Evolutionary conservation across 35 echinoderm and acorn worm species (phyloP), one percentile per base, ranked within the genome.

Genomic region (Hemicentrotus pulcherrimus): DNA sequence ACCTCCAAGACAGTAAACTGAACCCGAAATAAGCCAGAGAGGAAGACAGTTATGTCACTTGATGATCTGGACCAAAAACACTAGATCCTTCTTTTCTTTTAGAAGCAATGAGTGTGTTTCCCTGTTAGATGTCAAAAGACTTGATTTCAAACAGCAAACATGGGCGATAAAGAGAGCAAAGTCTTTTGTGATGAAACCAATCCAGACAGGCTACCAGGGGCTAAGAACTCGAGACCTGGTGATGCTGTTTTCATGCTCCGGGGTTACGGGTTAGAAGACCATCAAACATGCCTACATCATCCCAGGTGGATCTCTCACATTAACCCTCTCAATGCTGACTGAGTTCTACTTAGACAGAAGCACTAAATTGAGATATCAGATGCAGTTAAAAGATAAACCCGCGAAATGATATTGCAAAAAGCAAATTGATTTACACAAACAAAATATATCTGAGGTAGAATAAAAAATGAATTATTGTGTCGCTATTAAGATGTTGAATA

Each of bases 1-100:
- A 33, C 88, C 88, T 90, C 46, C 88, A 33, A 90, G 88, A 47
- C n/a, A 45, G 88, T 90, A 90, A 90, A 90, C 32, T 90, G 46
- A 90, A 90, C 88, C 88, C 88, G 88, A 90, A 45, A 47, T 45
- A 16, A 90, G 88, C 88, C 46, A 33, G 32, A 90, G 46, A 90
- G 46, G 46, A 90, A 90, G 88, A 90, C 88, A 90, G 88, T 90
- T 90, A 90, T 90, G 88, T 90, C 88, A 90, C 88, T 90, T 33
- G 46, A 47, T 45, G 88, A 78, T 78, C 65, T 90, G 46, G 46
- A 90, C 32, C 88, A 90, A 90, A 45, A 90, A 90, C 32, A 90
- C 32, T 5, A 90, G 88, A 78, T 28, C 65, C 65, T 28, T 78
- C 3, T 70, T 78, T 78, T 78, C 65, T 90, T 33, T 45, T 33